Conservation (phyloP, 2,888 invertebrate species). For the Aromia moschata region DNA sequence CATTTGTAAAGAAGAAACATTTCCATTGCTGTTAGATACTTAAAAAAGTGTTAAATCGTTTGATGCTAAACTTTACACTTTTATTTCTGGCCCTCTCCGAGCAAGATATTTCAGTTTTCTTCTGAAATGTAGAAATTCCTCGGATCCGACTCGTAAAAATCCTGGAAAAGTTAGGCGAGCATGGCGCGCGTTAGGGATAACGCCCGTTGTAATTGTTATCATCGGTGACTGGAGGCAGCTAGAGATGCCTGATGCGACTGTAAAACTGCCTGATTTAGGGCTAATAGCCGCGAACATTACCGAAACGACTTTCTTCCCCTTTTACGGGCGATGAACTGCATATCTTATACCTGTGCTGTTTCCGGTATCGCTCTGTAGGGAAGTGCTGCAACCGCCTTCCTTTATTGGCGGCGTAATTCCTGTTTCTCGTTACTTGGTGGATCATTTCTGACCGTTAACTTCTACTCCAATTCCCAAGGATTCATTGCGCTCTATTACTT, state of each 20-base stretch:
- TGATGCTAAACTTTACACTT: constrained; percentile 12
- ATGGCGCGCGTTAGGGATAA: constrained; percentile 34
- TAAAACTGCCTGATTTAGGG: constrained; percentile 47
- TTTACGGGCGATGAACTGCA: constrained; percentile 33
- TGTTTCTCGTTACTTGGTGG: constrained; percentile 2
- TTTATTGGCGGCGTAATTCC: constrained; percentile 3
- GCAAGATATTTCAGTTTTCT: constrained; percentile 14
- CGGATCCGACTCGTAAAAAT: constrained; percentile 24
- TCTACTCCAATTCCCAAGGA: no score
- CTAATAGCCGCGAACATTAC: constrained; percentile 43
- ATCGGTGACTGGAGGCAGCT: constrained; percentile 37
- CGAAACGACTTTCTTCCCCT: constrained; percentile 44
- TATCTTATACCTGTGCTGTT: constrained; percentile 22
- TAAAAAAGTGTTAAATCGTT: no score
- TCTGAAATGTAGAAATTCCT: constrained; percentile 23
- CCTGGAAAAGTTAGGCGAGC: constrained; percentile 21
- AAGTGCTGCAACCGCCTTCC: not conserved
- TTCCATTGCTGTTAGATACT: no score
- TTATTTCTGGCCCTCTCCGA: not conserved
- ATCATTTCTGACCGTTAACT: not conserved
- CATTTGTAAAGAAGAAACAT: no score
- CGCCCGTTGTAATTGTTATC: constrained; percentile 40
- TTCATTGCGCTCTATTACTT: no score
- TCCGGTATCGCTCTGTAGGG: constrained; percentile 14
- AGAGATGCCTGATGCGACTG: constrained; percentile 39